These are phyloP conservation scores for Tenrec ecaudatus DNA, from an alignment of 2,113 vertebrate species.

Conservation along the genomic window DNA sequence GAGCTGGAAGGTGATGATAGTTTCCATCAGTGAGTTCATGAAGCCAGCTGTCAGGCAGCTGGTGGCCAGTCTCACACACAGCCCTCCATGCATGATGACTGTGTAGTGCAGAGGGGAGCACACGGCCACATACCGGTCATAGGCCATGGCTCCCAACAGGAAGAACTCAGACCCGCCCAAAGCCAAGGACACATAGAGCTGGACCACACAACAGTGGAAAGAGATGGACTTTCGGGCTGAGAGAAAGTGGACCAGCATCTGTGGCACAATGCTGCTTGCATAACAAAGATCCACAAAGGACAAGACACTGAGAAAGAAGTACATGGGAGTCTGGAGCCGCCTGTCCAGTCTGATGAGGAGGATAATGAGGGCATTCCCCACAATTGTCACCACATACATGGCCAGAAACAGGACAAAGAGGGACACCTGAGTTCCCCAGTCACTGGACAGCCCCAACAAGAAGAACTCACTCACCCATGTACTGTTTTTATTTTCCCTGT, in stretches of 20 bases:
- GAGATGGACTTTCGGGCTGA: conserved; percentile 59
- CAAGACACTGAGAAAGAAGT: conserved; percentile 77
- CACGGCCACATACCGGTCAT: conserved; percentile 65
- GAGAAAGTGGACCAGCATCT: conserved; percentile 70
- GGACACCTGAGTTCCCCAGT: conserved; percentile 2
- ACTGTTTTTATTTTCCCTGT: conserved; percentile 33
- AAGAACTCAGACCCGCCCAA: conserved; percentile 75
- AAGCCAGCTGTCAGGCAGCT: conserved; percentile 69
- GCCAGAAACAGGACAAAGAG: conserved; percentile 69
- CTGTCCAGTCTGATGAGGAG: conserved; percentile 67
- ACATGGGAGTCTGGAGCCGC: conserved; percentile 77
- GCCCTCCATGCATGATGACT: conserved; percentile 32
- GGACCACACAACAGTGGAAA: conserved; percentile 56
- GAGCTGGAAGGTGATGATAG: conserved; percentile 70
- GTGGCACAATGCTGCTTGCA: conserved; percentile 51
- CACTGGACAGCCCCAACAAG: conserved; percentile 66
- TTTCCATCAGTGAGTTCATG: conserved; percentile 70
- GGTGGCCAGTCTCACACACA: conserved; percentile 56
- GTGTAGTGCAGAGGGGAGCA: conserved; percentile 64
- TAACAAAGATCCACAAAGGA: conserved; percentile 76
- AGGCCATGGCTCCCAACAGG: conserved; percentile 75
- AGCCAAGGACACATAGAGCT: conserved; percentile 51
- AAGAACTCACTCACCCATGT: conserved; percentile 68
- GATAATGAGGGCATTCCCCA: conserved; percentile 72
- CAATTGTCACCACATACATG: conserved; percentile 67